Conservation (phyloP, 2,888 invertebrate species). For the Uropetala carovei region DNA sequence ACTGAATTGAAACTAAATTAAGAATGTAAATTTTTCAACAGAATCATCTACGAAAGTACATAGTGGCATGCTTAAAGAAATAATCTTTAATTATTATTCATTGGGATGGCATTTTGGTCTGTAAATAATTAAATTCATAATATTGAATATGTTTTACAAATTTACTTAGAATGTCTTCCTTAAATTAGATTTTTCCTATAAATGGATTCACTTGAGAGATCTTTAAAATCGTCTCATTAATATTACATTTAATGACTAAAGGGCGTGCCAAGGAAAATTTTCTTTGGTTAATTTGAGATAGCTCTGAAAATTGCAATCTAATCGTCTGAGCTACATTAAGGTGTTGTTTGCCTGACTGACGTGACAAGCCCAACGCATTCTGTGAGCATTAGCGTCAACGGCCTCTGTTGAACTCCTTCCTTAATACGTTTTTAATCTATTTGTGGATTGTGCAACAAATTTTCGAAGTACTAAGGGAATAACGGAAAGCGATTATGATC, state of each 20-base stretch:
- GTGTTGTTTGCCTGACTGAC: slow-evolving; percentile 18
- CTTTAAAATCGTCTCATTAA: slow-evolving; percentile 13
- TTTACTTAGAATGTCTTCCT: neutral
- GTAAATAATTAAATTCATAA: no score
- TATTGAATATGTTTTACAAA: no score
- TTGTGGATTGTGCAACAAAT: neutral
- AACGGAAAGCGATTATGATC: neutral
- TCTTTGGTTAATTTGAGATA: neutral
- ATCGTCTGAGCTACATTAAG: slow-evolving; percentile 5
- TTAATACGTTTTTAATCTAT: slow-evolving; percentile 32
- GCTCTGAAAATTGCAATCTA: slow-evolving; percentile 16
- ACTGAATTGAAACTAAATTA: no score
- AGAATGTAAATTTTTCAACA: no score
- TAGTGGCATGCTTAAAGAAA: no score
- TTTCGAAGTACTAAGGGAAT: neutral
- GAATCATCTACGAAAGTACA: no score
- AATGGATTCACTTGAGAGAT: neutral
- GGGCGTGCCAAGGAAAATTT: neutral
- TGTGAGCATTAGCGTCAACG: slow-evolving; percentile 19
- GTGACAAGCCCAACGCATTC: slow-evolving; percentile 26
- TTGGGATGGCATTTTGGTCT: no score
- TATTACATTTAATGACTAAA: slow-evolving; percentile 11
- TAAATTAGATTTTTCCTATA: neutral
- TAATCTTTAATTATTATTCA: no score
- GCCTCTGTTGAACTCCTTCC: slow-evolving; percentile 14